phyloP scores from a whole-genome alignment of 2,888 invertebrate genomes.

The Troides helena region DNA sequence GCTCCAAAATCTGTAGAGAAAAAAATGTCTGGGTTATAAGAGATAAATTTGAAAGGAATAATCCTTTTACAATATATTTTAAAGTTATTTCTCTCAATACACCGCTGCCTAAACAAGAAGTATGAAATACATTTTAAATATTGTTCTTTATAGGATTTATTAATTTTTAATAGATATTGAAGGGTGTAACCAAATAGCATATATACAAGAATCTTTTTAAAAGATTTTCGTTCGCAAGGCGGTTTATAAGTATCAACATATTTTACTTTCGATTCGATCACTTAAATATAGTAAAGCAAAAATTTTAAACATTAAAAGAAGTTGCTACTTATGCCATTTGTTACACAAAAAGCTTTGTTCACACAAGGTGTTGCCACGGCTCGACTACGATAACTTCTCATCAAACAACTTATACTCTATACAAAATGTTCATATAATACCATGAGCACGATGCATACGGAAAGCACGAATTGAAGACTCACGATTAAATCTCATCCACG shows the following conservation, averaged over 20 bases:
- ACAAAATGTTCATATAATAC: conserved; percentile 47
- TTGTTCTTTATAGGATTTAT: no score
- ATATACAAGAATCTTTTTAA: background rate
- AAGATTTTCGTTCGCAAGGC: background rate
- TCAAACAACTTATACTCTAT: conserved; percentile 47
- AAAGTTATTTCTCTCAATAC: conserved; percentile 30
- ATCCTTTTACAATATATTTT: conserved; percentile 63
- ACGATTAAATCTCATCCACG: conserved; percentile 68
- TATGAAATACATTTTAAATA: no score
- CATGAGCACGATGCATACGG: conserved; percentile 41
- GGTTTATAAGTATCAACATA: background rate
- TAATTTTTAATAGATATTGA: background rate
- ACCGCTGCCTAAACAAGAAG: background rate
- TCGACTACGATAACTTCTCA: conserved; percentile 47
- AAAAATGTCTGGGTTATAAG: conserved; percentile 60
- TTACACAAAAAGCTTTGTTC: conserved; percentile 22
- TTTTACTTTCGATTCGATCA: background rate
- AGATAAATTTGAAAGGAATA: conserved; percentile 68
- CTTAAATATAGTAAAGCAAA: background rate
- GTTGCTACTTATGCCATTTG: background rate
- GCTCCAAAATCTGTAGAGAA: conserved; percentile 60
- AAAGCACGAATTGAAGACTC: conserved; percentile 65
- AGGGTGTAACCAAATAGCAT: background rate
- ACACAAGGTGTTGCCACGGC: conserved; percentile 7
- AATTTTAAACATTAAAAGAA: background rate